Evolutionary conservation across 2,113 vertebrate species (phyloP).

Genomic region (Gallinago jamesoni): DNA sequence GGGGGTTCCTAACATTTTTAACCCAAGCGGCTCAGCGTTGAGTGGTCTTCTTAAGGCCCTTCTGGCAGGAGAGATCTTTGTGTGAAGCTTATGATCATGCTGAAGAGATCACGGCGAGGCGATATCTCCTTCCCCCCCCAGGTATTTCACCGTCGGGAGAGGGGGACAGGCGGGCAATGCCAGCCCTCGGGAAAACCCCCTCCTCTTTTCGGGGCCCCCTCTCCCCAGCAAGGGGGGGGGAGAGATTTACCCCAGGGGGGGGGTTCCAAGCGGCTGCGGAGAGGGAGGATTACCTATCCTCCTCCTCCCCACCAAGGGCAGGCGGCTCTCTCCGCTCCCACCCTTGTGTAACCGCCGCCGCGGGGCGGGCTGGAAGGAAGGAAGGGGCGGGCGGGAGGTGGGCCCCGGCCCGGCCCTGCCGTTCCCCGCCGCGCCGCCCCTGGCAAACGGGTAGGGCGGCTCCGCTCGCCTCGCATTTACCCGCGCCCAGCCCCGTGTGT

Average conservation of each 20-base stretch:
- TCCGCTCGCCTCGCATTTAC: not conserved
- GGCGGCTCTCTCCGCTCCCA: rapidly evolving
- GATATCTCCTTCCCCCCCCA: not conserved
- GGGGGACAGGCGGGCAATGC: rapidly evolving
- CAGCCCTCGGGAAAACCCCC: too few species aligned
- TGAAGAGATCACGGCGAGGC: not conserved
- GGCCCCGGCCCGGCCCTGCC: not conserved
- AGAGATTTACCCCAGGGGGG: too few species aligned
- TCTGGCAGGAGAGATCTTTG: not conserved
- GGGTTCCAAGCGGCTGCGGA: rapidly evolving
- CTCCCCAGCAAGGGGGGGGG: too few species aligned
- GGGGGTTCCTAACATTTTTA: not conserved
- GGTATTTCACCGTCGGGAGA: rapidly evolving
- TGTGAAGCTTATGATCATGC: not conserved
- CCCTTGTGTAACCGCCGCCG: not conserved
- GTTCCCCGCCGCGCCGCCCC: not conserved
- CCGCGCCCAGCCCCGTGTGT: not conserved
- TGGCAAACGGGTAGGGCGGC: not conserved
- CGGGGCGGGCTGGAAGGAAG: not conserved
- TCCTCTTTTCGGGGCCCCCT: too few species aligned
- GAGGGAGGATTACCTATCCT: rapidly evolving
- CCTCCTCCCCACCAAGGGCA: rapidly evolving
- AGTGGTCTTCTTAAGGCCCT: not conserved
- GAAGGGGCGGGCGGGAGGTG: not conserved
- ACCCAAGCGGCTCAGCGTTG: rapidly evolving